Percentiles rank a stretch among this genome's conserved stretches.
These are phyloP conservation scores for Colinus virginianus DNA, from an alignment of 2,113 vertebrate species.

Conservation along the genomic window DNA sequence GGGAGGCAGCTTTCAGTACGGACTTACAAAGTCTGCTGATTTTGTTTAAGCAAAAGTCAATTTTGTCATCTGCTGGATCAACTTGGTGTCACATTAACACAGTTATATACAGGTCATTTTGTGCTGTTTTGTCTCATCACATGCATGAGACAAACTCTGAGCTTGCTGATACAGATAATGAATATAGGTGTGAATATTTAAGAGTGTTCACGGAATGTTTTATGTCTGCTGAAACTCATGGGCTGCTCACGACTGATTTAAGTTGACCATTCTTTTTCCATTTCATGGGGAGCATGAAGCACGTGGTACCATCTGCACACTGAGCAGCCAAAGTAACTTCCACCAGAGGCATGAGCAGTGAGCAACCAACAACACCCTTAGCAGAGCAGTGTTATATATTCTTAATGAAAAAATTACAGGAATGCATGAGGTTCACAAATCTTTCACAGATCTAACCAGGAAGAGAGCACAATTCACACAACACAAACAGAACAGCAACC, in stretches of 20 bases:
- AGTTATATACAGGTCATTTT: neutral
- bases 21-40: neutral
- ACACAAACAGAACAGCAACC: neutral
- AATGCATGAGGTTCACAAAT: slow-evolving; percentile 16
- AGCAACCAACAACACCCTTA: neutral
- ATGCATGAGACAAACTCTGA: neutral
- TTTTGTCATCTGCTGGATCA: neutral
- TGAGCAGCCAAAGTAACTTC: neutral
- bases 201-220: neutral
- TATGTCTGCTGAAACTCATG: neutral
- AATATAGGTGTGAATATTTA: neutral
- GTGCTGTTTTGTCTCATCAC: neutral
- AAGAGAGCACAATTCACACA: neutral
- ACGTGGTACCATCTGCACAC: neutral
- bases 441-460: neutral
- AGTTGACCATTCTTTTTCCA: neutral
- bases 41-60: neutral
- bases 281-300: neutral
- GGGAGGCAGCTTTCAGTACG: neutral
- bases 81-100: neutral
- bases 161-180: neutral
- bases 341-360: fast-evolving
- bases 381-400: neutral
- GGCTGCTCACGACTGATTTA: neutral
- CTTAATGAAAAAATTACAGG: neutral